Evolutionary conservation across 2,888 invertebrate genomes (phyloP).

Genomic region (Beris morrisii): DNA sequence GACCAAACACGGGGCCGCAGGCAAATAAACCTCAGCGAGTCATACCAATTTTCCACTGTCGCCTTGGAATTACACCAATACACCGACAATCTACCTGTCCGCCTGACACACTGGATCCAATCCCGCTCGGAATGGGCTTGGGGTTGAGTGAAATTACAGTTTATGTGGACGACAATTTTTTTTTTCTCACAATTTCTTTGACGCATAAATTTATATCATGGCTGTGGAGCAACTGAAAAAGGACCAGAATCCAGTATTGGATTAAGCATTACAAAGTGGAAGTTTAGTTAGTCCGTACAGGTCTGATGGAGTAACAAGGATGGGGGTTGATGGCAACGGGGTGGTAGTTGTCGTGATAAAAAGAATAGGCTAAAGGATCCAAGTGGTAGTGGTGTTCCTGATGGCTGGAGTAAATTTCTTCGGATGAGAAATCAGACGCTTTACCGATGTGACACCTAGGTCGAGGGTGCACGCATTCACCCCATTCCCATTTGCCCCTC

Average conservation of each 20-base stretch:
- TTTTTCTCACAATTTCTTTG: neutral
- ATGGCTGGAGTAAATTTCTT: no score
- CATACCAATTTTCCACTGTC: constrained; percentile 21
- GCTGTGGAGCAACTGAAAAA: neutral
- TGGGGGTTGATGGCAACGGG: no score
- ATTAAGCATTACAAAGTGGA: constrained; percentile 3
- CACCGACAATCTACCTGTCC: neutral
- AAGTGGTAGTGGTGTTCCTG: no score
- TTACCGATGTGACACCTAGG: no score
- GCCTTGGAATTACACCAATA: constrained; percentile 12
- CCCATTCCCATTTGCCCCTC: no score
- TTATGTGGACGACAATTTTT: constrained; percentile 6
- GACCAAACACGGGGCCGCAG: neutral
- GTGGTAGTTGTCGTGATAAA: no score
- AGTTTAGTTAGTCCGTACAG: constrained; percentile 1
- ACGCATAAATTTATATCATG: constrained; percentile 19
- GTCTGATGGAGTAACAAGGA: no score
- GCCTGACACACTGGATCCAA: neutral
- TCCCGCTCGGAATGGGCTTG: neutral
- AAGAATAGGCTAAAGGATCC: no score
- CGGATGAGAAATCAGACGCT: no score
- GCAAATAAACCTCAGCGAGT: constrained; percentile 15
- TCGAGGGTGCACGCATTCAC: no score
- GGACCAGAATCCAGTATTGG: constrained; percentile 1
- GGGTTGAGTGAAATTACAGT: neutral